These are phyloP conservation scores for Phaethon lepturus DNA, from an alignment of 2,113 vertebrate genomes.

Conservation along the genomic window DNA sequence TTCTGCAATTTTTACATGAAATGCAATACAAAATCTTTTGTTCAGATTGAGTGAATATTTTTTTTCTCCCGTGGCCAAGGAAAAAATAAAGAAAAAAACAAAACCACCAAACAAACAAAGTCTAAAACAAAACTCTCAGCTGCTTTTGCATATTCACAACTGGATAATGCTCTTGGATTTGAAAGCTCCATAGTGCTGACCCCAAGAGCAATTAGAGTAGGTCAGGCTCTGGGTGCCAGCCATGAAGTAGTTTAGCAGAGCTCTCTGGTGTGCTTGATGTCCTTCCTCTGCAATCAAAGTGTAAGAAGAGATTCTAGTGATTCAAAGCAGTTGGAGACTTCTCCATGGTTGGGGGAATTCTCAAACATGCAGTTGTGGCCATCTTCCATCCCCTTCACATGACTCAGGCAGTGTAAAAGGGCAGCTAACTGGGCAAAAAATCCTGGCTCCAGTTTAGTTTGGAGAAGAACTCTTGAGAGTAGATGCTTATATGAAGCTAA, in stretches of 20 bases:
- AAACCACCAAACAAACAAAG: background rate
- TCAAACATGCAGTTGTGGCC: background rate
- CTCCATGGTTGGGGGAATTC: background rate
- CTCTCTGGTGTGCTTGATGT: background rate
- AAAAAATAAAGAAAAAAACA: background rate
- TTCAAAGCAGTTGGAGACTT: background rate
- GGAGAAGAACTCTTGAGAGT: background rate
- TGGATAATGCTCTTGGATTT: background rate
- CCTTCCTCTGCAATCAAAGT: background rate
- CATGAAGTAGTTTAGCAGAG: background rate
- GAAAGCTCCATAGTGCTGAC: background rate
- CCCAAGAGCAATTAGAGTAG: background rate
- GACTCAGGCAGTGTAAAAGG: conserved; percentile 10
- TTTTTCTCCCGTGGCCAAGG: background rate
- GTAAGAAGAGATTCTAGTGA: background rate
- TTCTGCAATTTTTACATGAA: conserved; percentile 29
- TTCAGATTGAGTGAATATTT: background rate
- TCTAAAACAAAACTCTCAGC: background rate
- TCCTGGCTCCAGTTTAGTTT: background rate
- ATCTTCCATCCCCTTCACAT: background rate
- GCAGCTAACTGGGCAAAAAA: background rate
- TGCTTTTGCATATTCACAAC: background rate
- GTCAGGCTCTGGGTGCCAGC: background rate
- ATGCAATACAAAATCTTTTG: conserved; percentile 14
- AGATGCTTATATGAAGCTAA: conserved; percentile 38